Percentiles rank a stretch among this genome's conserved stretches.
Conservation (phyloP, 2,888 invertebrate species). For the Brachyopa scutellaris region DNA sequence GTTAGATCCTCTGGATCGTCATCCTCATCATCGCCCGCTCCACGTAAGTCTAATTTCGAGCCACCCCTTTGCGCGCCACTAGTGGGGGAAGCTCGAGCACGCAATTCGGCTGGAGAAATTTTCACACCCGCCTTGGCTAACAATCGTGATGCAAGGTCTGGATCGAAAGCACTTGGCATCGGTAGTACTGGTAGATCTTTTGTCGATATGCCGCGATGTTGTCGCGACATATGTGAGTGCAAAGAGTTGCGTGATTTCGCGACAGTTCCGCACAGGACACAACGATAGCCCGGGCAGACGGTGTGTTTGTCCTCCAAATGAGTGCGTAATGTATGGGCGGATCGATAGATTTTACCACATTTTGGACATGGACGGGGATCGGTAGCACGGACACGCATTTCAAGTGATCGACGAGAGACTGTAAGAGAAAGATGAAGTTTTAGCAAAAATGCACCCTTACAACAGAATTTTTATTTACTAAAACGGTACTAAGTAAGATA, state of each 20-base stretch:
- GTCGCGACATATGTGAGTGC: slow-evolving; percentile 96
- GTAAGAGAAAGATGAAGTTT: slow-evolving; percentile 75
- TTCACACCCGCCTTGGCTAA: slow-evolving; percentile 94
- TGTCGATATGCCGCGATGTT: slow-evolving; percentile 95
- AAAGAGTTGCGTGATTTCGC: slow-evolving; percentile 95
- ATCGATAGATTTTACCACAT: slow-evolving; percentile 95
- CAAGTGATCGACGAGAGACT: slow-evolving; percentile 91
- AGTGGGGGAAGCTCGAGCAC: slow-evolving; percentile 93
- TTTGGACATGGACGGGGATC: slow-evolving; percentile 96
- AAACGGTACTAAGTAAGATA: neutral
- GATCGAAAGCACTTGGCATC: slow-evolving; percentile 96
- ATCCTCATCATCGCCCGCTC: slow-evolving; percentile 85
- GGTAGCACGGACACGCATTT: slow-evolving; percentile 94
- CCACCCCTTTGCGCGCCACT: slow-evolving; percentile 83
- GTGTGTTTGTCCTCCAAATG: slow-evolving; percentile 97
- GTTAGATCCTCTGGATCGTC: slow-evolving; percentile 92
- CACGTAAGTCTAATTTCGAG: slow-evolving; percentile 88
- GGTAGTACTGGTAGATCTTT: slow-evolving; percentile 95
- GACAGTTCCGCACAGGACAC: slow-evolving; percentile 95
- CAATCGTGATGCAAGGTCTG: slow-evolving; percentile 92
- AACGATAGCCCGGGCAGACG: slow-evolving; percentile 94
- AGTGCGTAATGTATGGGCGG: slow-evolving; percentile 94
- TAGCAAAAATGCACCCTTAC: neutral
- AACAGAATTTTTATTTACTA: neutral
- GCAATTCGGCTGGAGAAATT: slow-evolving; percentile 91